Base-by-base conservation (phyloP, 37 sponge, comb jelly and placozoan species). In the Cliona cf. orientalis region DNA sequence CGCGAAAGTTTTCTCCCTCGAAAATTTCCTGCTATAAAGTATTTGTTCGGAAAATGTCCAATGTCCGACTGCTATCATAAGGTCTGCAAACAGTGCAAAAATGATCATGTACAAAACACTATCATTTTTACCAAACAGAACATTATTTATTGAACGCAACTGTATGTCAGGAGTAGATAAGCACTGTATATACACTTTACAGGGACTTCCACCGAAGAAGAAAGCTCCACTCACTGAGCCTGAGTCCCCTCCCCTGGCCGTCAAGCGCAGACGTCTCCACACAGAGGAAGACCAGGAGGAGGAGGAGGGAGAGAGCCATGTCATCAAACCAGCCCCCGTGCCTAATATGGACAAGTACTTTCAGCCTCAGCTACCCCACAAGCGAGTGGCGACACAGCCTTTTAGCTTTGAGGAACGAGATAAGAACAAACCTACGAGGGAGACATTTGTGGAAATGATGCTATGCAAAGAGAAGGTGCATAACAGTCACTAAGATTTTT, bases 161-260 rank as follows among this genome's bases (percentile, higher is more conserved):
- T n/a, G n/a, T n/a, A n/a, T n/a, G n/a, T n/a, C n/a, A n/a, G n/a
- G n/a, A n/a, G n/a, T n/a, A n/a, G n/a, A n/a, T n/a, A n/a, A n/a
- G n/a, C n/a, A n/a, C 5, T 31, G 6, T 61, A 23, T 61, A 61
- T 12, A 23, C 28, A 61, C 5, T 71, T 23, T 29, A 2, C 38
- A 84, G 89, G 93, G 93, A 43, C 55, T 93, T 31, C 94, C 94
- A 42, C 68, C 69, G 66, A 89, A 78, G 68, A 58, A 58, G 22
- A 5, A 46, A 12, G 44, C 19, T 29, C 59, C 65, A 5, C 32
- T 81, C 2, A 93, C 90, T 19, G 26, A 53, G 11, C 79, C 90
- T 2, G 74, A 82, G 63, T 79, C 93, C 38, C 93, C 93, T 0
- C 69, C 81, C n/a, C 33, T 93, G 7, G 28, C 31, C 5, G 21